These are phyloP conservation scores for Ephydatia muelleri DNA, from an alignment of 37 sponge, comb jelly and placozoan species.

Conservation along the genomic window DNA sequence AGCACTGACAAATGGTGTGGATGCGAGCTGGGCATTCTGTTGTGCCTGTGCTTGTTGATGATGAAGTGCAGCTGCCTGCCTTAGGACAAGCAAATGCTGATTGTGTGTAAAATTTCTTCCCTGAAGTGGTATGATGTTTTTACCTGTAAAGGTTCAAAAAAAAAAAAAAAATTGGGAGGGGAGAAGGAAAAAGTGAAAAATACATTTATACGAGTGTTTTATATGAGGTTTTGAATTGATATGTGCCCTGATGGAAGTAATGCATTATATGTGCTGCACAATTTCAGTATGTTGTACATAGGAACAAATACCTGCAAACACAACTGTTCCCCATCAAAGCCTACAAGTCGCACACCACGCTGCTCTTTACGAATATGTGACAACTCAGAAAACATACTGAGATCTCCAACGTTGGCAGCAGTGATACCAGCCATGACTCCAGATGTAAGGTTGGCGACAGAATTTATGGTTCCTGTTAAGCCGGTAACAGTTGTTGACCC, in stretches of 20 bases:
- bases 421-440: too few species aligned
- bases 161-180: too few species aligned
- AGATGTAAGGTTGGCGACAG: too few species aligned
- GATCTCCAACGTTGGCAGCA: too few species aligned
- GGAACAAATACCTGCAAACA: too few species aligned
- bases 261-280: not conserved
- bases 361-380: too few species aligned
- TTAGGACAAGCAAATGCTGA: constrained; percentile 40
- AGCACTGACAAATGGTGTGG: not conserved
- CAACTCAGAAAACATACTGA: too few species aligned
- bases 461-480: too few species aligned
- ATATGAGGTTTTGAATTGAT: not conserved
- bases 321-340: not conserved
- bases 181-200: not conserved
- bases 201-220: too few species aligned
- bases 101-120: constrained; percentile 37
- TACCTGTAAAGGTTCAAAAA: constrained; percentile 1
- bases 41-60: constrained; percentile 37
- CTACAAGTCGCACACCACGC: too few species aligned
- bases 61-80: constrained; percentile 31
- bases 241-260: not conserved
- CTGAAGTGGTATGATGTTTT: constrained; percentile 29
- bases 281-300: too few species aligned
- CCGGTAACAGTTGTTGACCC: too few species aligned
- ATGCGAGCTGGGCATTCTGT: not conserved